A percentile compares a stretch with the other conserved stretches of the same genome.
phyloP scores from a whole-genome alignment of 2,797 vertebrate genomes.

The Dendrocincla tyrannina region DNA sequence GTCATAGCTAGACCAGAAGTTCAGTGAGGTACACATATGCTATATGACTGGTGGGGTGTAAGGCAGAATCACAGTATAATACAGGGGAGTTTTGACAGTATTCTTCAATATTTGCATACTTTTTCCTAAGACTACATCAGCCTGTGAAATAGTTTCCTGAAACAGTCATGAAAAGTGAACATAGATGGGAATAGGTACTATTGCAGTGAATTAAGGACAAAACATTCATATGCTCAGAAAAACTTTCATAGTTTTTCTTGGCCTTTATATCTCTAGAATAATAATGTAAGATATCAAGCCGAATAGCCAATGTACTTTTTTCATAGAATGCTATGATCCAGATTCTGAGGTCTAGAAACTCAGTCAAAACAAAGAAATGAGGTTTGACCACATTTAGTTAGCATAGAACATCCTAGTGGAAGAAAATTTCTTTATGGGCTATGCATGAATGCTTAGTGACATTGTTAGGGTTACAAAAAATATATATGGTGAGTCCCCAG shows the following conservation, averaged over 20 bases:
- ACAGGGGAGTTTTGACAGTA: fast-evolving
- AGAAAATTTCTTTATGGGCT: background rate
- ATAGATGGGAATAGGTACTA: background rate
- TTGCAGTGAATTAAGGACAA: background rate
- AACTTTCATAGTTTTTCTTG: background rate
- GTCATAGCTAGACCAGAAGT: background rate
- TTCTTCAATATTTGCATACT: background rate
- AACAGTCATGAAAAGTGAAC: background rate
- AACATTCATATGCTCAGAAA: background rate
- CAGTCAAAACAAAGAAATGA: background rate
- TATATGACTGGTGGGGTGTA: background rate
- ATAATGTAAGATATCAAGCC: background rate
- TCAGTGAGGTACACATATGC: background rate
- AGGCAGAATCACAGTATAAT: background rate
- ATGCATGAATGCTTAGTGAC: background rate
- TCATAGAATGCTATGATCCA: background rate
- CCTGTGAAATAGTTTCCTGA: background rate
- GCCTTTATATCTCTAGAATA: background rate
- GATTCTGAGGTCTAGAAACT: background rate
- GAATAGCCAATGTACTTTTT: background rate
- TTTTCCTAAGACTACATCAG: background rate
- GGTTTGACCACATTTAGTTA: background rate
- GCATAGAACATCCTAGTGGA: background rate
- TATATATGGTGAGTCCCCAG: background rate
- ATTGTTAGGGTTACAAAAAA: background rate